Percentiles rank a stretch among this genome's conserved stretches.
phyloP scores from a whole-genome alignment of 2,888 invertebrate species.

The Drosophila limbata region DNA sequence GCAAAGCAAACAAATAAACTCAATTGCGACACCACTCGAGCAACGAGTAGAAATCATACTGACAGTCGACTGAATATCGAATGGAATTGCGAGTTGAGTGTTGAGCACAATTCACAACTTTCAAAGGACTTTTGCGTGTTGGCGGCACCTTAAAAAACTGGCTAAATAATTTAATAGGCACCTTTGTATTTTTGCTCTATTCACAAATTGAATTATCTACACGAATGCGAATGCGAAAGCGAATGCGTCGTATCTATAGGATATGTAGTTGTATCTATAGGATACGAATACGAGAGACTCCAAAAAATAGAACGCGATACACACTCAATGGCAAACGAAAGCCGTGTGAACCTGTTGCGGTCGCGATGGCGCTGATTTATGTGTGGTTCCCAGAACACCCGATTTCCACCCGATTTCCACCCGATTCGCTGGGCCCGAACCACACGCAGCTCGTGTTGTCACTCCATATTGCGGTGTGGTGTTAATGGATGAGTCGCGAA shows the following conservation, averaged over 20 bases:
- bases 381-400: slow-evolving; percentile 51
- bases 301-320: slow-evolving; percentile 50
- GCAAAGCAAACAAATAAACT: slow-evolving; percentile 12
- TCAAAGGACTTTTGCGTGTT: slow-evolving; percentile 53
- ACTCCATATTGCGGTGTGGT: slow-evolving; percentile 17
- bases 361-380: slow-evolving; percentile 73
- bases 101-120: slow-evolving; percentile 1
- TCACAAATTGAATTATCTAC: slow-evolving; percentile 69
- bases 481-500: slow-evolving; percentile 41
- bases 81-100: neutral
- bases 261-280: slow-evolving; percentile 13
- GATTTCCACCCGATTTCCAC: slow-evolving; percentile 44
- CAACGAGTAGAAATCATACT: slow-evolving; percentile 6
- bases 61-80: neutral
- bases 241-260: slow-evolving; percentile 31
- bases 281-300: slow-evolving; percentile 1
- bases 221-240: slow-evolving; percentile 22
- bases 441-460: slow-evolving; percentile 8
- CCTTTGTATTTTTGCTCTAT: slow-evolving; percentile 45
- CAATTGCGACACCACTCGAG: slow-evolving; percentile 7
- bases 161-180: slow-evolving; percentile 44
- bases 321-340: slow-evolving; percentile 73
- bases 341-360: slow-evolving; percentile 81
- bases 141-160: slow-evolving; percentile 35
- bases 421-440: slow-evolving; percentile 27